Evolutionary conservation across 2,113 vertebrate species (phyloP).

Genomic region (Gorsachius goisagi): DNA sequence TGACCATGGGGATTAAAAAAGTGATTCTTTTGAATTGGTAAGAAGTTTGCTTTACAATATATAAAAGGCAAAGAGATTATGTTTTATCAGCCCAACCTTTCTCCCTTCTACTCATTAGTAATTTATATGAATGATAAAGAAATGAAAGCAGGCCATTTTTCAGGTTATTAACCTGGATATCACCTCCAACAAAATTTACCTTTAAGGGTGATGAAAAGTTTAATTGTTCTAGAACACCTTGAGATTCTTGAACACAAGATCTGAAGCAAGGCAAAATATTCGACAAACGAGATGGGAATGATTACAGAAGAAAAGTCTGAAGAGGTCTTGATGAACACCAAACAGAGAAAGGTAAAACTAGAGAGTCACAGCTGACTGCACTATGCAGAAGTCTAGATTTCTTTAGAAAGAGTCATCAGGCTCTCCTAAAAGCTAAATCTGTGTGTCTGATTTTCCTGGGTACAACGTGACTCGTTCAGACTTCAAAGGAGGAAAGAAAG

Average conservation of each 20-base stretch:
- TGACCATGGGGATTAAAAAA: not conserved
- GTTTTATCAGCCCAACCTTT: not conserved
- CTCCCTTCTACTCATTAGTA: not conserved
- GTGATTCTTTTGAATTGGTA: not conserved
- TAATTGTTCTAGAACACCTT: not conserved
- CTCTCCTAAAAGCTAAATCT: not conserved
- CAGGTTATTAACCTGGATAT: constrained; percentile 17
- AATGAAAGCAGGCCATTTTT: not conserved
- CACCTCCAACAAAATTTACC: constrained; percentile 6
- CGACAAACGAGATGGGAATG: not conserved
- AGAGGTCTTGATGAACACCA: not conserved
- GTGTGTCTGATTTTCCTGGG: not conserved
- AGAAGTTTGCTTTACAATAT: not conserved
- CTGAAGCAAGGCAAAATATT: not conserved
- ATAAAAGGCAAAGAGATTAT: not conserved
- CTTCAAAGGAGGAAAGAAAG: not conserved
- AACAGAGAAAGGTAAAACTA: not conserved
- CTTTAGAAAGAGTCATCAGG: not conserved
- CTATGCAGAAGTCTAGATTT: not conserved
- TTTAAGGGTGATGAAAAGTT: constrained; percentile 10
- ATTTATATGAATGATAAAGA: not conserved
- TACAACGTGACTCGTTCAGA: not conserved
- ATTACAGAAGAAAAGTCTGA: not conserved
- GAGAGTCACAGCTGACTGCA: not conserved
- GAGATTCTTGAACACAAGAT: not conserved